Base-by-base conservation (phyloP, 2,113 vertebrate species). In the Haemorhous mexicanus region DNA sequence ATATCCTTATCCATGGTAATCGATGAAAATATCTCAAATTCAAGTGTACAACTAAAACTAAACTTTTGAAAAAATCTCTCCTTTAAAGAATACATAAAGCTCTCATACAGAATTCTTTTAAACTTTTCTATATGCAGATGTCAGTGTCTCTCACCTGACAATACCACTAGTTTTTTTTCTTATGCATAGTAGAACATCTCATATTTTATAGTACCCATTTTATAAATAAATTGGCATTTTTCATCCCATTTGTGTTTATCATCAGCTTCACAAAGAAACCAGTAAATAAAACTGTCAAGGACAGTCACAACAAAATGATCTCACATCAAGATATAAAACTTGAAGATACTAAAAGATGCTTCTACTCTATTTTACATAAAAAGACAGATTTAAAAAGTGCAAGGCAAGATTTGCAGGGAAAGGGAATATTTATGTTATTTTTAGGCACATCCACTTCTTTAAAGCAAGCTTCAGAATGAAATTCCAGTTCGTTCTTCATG, bases 371-470 rank as follows among this genome's bases (percentile, higher is more conserved):
- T 98, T 98, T 97, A 98, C 97, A 98, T 98, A 98, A 98, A 98
- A 98, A 98, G 98, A 98, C 96, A 96, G 95, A 97, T 97, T 97
- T 97, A 98, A 98, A 98, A 99, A 98, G 98, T 98, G 98, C 98
- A 98, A 98, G 98, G 98, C 98, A 98, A 98, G 96, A 97, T 97
- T 96, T 98, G 97, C 97, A 97, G 97, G 96, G 96, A 75, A 90
- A 69, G 94, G 94, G 93, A 84, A 95, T 95, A 92, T 94, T 81
- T 89, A 81, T 96, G 94, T 94, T 85, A 95, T 95, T 96, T 97
- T 97, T 97, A 98, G 98, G 97, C 98, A 98, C 97, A 97, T 98
- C 98, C 97, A 97, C 98, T 97, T 98, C 97, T 98, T 97, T 98
- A 98, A 98, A 98, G 98, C 98, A 98, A 98, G 98, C 97, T 97